These are phyloP conservation scores for Temnothorax rugatulus DNA, from an alignment of 2,888 invertebrate species.

Conservation along the genomic window DNA sequence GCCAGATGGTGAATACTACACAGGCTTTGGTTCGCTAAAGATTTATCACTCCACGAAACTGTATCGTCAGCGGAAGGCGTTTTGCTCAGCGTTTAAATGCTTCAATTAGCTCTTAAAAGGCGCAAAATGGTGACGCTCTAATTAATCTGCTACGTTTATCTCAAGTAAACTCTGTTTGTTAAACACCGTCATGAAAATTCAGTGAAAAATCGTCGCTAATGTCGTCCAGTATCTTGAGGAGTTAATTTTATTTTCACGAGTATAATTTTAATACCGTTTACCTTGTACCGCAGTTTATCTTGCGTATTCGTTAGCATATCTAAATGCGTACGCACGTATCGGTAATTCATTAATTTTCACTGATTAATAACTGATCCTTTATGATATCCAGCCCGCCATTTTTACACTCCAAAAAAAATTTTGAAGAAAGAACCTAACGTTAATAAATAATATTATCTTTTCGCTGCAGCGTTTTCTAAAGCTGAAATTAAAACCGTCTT, in stretches of 20 bases:
- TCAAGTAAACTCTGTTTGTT: neutral
- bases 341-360: neutral
- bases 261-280: neutral
- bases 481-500: neutral
- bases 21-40: constrained; percentile 20
- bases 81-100: constrained; percentile 29
- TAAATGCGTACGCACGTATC: neutral
- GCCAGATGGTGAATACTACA: constrained; percentile 43
- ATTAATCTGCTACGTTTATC: constrained; percentile 32
- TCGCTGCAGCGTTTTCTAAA: neutral
- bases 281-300: neutral
- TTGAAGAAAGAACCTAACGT: neutral
- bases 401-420: neutral
- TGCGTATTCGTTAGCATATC: neutral
- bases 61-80: constrained; percentile 25
- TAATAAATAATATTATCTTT: neutral
- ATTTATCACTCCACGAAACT: constrained; percentile 42
- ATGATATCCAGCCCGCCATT: neutral
- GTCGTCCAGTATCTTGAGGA: neutral
- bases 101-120: constrained; percentile 15
- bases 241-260: neutral
- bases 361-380: neutral
- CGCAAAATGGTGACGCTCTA: neutral
- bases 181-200: neutral
- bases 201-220: neutral